A percentile compares a stretch with the other conserved stretches of the same genome.
Evolutionary conservation across 2,888 invertebrate species (phyloP).

Genomic region (Mongoloraphidia duomilia): DNA sequence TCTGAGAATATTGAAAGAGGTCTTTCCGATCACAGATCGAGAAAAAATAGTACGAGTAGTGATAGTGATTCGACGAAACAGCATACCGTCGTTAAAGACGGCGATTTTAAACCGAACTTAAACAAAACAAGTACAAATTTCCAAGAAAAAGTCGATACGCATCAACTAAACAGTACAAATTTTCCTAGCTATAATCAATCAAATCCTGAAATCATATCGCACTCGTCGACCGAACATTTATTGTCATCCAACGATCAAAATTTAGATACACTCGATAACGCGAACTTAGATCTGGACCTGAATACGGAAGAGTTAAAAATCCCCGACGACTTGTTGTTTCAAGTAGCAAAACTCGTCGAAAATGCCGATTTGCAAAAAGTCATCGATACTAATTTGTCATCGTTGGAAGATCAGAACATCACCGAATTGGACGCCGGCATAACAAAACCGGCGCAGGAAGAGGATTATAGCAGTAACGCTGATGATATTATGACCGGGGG

Average conservation of each 20-base stretch:
- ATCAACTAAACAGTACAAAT: too few species aligned
- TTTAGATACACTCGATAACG: slow-evolving; percentile 34
- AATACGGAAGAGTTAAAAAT: slow-evolving; percentile 47
- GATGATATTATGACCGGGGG: neutral
- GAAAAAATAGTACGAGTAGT: too few species aligned
- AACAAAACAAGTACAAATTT: too few species aligned
- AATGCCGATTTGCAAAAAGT: slow-evolving; percentile 54
- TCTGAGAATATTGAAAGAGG: too few species aligned
- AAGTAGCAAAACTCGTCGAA: slow-evolving; percentile 58
- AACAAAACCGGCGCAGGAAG: neutral
- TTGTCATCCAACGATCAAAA: slow-evolving; percentile 14
- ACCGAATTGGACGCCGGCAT: slow-evolving; percentile 23
- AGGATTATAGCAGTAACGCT: neutral
- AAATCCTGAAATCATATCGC: too few species aligned
- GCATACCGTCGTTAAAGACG: too few species aligned
- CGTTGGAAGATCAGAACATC: slow-evolving; percentile 26
- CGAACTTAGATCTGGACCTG: slow-evolving; percentile 43
- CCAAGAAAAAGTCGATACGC: too few species aligned
- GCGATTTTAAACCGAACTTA: too few species aligned
- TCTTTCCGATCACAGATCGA: too few species aligned
- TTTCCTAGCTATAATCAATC: too few species aligned
- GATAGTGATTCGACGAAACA: too few species aligned
- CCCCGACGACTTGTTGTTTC: slow-evolving; percentile 54
- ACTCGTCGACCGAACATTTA: too few species aligned
- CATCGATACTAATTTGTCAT: slow-evolving; percentile 40